A percentile compares a stretch with the other conserved stretches of the same genome.
These are phyloP conservation scores for Hassar affinis DNA, from an alignment of 2,113 vertebrate genomes.

Conservation along the genomic window DNA sequence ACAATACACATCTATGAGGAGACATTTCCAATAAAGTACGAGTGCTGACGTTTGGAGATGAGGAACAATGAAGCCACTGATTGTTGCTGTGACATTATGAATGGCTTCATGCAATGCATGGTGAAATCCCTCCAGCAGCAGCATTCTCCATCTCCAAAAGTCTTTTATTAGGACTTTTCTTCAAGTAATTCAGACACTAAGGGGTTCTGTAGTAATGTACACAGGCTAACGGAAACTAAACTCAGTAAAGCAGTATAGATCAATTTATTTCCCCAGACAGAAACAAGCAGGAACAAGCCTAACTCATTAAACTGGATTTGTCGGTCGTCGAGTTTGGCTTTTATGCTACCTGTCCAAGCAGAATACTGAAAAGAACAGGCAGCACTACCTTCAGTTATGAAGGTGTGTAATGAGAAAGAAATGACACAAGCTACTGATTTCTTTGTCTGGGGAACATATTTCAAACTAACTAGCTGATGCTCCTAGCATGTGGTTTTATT, in stretches of 20 bases:
- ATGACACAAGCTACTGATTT: neutral
- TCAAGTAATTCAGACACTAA: neutral
- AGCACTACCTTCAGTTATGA: neutral
- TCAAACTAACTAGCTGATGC: neutral
- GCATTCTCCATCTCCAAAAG: neutral
- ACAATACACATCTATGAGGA: slow-evolving; percentile 24
- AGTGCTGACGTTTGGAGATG: neutral
- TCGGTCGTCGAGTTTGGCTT: too few species aligned
- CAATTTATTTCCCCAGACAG: neutral
- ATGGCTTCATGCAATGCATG: neutral
- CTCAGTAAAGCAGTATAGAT: neutral
- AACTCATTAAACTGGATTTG: too few species aligned
- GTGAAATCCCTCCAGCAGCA: neutral
- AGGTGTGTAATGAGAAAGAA: neutral
- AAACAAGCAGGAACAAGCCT: neutral
- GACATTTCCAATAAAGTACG: slow-evolving; percentile 33
- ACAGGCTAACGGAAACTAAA: neutral
- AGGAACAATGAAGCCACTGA: neutral
- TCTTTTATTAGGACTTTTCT: neutral
- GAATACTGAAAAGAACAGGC: neutral
- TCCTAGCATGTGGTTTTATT: neutral
- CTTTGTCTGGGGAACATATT: neutral
- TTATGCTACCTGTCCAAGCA: neutral
- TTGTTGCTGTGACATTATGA: neutral
- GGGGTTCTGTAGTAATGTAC: neutral